These are phyloP conservation scores for Coelinius sp. DNA, from an alignment of 2,888 invertebrate species.

Conservation along the genomic window DNA sequence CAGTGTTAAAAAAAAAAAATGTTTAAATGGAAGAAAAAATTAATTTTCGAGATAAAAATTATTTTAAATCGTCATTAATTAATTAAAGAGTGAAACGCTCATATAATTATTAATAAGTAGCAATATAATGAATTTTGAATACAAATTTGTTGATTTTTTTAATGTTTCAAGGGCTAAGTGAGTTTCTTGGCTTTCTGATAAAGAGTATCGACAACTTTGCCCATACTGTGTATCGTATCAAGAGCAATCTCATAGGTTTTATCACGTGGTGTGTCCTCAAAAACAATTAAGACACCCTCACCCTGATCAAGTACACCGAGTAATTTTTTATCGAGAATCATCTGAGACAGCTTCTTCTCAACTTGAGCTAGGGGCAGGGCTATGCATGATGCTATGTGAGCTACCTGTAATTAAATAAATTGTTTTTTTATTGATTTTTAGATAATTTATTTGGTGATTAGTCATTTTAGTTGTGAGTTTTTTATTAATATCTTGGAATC, in stretches of 20 bases:
- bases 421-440: no score
- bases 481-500: no score
- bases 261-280: constrained; percentile 94
- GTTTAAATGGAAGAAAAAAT: no score
- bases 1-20: no score
- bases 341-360: constrained; percentile 99
- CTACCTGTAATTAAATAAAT: constrained; percentile 71
- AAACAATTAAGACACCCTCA: constrained; percentile 97
- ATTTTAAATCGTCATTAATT: constrained; percentile 53
- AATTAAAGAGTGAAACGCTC: constrained; percentile 54
- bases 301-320: constrained; percentile 98
- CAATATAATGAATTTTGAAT: constrained; percentile 59
- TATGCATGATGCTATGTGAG: constrained; percentile 92
- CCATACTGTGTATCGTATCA: constrained; percentile 98
- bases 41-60: constrained; percentile 47
- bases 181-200: constrained; percentile 99
- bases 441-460: neutral
- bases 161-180: constrained; percentile 76
- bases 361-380: constrained; percentile 91
- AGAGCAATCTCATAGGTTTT: constrained; percentile 98
- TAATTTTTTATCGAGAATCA: constrained; percentile 99
- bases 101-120: constrained; percentile 58
- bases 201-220: constrained; percentile 98
- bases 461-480: no score
- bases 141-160: constrained; percentile 42